Percentiles rank a stretch among this genome's conserved stretches.
Conservation (phyloP, 2,113 vertebrate genomes). For the Hylia prasina region DNA sequence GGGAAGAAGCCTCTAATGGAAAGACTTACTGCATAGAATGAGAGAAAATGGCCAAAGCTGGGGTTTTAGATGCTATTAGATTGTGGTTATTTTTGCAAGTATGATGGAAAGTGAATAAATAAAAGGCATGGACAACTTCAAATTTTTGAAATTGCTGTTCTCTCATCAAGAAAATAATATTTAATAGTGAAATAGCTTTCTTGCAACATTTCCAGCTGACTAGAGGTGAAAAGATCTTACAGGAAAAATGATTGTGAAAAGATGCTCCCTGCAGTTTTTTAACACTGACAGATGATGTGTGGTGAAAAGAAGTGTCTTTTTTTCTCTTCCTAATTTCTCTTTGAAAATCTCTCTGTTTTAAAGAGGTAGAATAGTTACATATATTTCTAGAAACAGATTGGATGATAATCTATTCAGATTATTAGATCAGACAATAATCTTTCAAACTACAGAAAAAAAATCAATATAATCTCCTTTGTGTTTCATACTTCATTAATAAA, state of each 20-base stretch:
- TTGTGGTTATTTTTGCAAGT: not conserved
- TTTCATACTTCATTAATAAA: not conserved
- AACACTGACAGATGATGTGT: not conserved
- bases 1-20: not conserved
- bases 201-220: not conserved
- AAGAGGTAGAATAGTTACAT: not conserved
- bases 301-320: not conserved
- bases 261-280: not conserved
- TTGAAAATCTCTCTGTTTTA: not conserved
- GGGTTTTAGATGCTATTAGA: not conserved
- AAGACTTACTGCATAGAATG: not conserved
- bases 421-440: no score
- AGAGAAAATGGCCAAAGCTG: not conserved
- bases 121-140: not conserved
- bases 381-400: not conserved
- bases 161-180: not conserved
- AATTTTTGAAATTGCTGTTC: not conserved
- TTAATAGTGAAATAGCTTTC: not conserved
- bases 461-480: not conserved
- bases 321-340: not conserved
- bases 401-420: no score
- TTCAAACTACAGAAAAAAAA: not conserved
- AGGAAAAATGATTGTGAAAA: not conserved
- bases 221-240: not conserved
- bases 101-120: not conserved